phyloP scores from a whole-genome alignment of 2,888 invertebrate species.

The Plusia festucae region DNA sequence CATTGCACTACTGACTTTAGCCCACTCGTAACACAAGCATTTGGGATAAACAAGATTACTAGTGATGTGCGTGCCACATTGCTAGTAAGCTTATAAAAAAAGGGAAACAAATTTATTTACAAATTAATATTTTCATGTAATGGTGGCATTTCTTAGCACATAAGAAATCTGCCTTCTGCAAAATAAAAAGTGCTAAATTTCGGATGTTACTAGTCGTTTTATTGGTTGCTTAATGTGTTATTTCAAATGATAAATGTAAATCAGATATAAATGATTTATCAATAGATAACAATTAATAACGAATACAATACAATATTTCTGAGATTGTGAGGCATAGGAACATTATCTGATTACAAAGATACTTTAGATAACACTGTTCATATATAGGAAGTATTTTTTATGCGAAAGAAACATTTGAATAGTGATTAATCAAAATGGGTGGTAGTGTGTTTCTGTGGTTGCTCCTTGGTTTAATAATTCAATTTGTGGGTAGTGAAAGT shows the following conservation, averaged over 20 bases:
- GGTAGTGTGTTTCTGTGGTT: conserved; percentile 27
- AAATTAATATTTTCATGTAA: no score
- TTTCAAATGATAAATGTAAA: neutral
- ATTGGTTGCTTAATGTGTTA: no score
- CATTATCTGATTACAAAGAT: conserved; percentile 20
- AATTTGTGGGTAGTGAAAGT: conserved; percentile 46
- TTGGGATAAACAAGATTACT: no score
- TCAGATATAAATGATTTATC: conserved; percentile 11
- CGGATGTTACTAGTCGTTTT: no score
- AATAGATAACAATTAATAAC: conserved; percentile 20
- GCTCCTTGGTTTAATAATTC: conserved; percentile 14
- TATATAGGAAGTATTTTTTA: conserved; percentile 31
- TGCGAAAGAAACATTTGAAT: conserved; percentile 9
- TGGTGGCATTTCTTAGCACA: no score
- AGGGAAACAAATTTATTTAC: no score
- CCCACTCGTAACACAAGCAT: no score
- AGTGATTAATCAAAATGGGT: conserved; percentile 10
- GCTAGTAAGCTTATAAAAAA: no score
- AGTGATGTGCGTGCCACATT: no score
- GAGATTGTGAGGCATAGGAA: neutral
- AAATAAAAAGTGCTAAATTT: no score
- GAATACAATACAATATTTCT: conserved; percentile 2
- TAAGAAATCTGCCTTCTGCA: no score
- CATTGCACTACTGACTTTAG: no score
- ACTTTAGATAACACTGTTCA: conserved; percentile 33